Evolutionary conservation across 2,888 invertebrate species (phyloP).

Genomic region (Orchesella flavescens): DNA sequence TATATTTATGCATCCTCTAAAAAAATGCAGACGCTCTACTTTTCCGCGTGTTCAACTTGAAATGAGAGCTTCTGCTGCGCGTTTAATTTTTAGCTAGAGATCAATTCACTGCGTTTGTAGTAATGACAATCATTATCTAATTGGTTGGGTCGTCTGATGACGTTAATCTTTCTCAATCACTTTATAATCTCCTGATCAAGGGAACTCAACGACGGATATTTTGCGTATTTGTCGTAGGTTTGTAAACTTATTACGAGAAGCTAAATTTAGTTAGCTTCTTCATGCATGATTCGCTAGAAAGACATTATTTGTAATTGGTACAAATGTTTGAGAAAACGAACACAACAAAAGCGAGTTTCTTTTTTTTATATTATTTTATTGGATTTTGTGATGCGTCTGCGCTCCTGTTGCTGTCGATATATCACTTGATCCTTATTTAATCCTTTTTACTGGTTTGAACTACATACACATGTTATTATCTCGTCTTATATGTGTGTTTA

Average conservation of each 20-base stretch:
- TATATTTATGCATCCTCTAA: background rate
- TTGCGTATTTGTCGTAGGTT: too few species aligned
- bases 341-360: background rate
- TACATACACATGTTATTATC: too few species aligned
- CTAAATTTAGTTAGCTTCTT: too few species aligned
- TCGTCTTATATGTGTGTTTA: too few species aligned
- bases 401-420: slow-evolving; percentile 32
- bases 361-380: background rate
- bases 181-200: background rate
- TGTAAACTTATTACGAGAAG: too few species aligned
- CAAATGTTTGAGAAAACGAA: background rate
- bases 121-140: too few species aligned
- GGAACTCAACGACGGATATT: too few species aligned
- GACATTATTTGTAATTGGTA: too few species aligned
- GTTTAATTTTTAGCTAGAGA: background rate
- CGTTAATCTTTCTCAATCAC: background rate
- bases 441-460: slow-evolving; percentile 20
- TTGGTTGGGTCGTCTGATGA: too few species aligned
- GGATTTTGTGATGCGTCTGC: background rate
- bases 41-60: background rate
- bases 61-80: background rate
- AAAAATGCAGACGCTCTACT: too few species aligned
- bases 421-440: slow-evolving; percentile 46
- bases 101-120: too few species aligned
- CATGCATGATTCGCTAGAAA: too few species aligned